Conservation (phyloP, 2,888 invertebrate genomes). For the Alcis repandata region DNA sequence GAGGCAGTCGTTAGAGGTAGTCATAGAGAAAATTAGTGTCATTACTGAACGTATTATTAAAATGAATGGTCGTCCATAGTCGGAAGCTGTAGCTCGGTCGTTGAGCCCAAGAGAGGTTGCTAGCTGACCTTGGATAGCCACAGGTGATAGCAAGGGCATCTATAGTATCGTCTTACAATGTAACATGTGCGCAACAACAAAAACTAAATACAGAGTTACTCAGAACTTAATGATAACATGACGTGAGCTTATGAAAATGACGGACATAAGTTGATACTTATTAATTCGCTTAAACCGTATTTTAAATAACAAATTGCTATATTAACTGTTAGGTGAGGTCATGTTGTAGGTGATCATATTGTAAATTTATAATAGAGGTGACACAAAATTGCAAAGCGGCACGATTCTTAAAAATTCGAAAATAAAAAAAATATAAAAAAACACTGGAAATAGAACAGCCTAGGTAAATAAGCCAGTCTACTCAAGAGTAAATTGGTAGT, state of each 20-base stretch:
- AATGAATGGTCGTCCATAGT: conserved; percentile 15
- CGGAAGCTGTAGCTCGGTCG: conserved; percentile 60
- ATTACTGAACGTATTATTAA: conserved; percentile 7
- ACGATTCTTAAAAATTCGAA: too few relatives aligned
- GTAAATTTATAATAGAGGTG: too few relatives aligned
- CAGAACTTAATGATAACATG: background rate
- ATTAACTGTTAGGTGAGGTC: too few relatives aligned
- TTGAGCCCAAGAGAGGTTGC: conserved; percentile 60
- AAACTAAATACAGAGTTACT: background rate
- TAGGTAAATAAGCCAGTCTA: too few relatives aligned
- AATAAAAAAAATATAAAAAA: too few relatives aligned
- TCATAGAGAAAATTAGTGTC: conserved; percentile 15
- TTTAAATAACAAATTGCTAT: too few relatives aligned
- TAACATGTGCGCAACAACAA: conserved; percentile 24
- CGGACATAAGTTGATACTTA: background rate
- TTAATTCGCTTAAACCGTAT: background rate
- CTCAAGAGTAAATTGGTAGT: too few relatives aligned
- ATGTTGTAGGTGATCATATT: too few relatives aligned
- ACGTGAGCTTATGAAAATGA: conserved; percentile 1
- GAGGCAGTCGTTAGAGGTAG: background rate
- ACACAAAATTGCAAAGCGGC: too few relatives aligned
- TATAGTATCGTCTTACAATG: conserved; percentile 40
- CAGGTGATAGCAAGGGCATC: conserved; percentile 62
- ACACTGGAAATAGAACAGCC: too few relatives aligned
- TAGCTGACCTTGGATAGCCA: conserved; percentile 52